Conservation (phyloP, 2,113 vertebrate species). For the Silurus asotus region DNA sequence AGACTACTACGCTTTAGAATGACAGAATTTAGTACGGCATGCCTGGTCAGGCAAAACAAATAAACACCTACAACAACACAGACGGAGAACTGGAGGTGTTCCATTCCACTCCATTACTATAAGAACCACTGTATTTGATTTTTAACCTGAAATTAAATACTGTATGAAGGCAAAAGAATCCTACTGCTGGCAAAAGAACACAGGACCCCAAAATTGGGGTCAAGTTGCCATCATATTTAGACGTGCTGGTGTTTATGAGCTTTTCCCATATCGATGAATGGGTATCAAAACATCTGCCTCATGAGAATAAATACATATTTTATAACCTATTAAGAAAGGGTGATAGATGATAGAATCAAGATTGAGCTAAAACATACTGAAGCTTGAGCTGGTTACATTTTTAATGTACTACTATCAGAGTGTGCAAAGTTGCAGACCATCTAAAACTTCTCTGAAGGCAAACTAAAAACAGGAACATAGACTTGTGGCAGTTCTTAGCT, state of each 20-base stretch:
- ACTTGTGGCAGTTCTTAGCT: not conserved
- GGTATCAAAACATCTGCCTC: not conserved
- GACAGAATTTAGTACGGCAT: conserved; percentile 58
- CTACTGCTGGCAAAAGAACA: not conserved
- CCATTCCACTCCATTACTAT: not conserved
- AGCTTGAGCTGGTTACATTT: no score
- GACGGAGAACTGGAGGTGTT: not conserved
- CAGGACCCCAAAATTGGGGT: not conserved
- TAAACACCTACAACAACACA: not conserved
- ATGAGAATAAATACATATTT: not conserved
- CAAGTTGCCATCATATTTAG: not conserved
- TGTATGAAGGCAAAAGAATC: not conserved
- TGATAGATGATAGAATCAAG: no score
- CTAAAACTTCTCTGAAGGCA: not conserved
- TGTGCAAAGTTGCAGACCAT: not conserved
- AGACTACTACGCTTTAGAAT: conserved; percentile 65
- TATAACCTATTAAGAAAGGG: not conserved
- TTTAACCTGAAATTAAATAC: not conserved
- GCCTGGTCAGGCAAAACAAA: conserved; percentile 54
- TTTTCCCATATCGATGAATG: not conserved
- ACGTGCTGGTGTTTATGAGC: not conserved
- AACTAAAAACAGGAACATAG: conserved; percentile 17
- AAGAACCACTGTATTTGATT: not conserved
- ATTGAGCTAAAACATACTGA: no score
- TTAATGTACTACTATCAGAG: not conserved